Percentiles rank a stretch among this genome's conserved stretches.
Conservation (phyloP, 2,113 vertebrate genomes). For the Myotis lucifugus region DNA sequence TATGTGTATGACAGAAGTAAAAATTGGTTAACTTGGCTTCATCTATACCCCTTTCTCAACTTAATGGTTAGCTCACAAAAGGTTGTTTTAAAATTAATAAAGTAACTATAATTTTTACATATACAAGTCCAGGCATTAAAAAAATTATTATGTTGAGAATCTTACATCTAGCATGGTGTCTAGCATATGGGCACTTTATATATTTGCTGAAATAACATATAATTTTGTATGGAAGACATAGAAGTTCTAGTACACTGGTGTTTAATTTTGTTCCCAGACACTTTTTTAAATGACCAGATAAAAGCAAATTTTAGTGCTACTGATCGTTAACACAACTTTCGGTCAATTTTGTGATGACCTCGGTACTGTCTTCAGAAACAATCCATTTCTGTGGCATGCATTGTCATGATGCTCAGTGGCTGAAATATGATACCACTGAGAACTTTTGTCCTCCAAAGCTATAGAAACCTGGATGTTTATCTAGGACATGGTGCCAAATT, state of each 20-base stretch:
- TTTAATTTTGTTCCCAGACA: neutral
- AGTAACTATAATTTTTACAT: neutral
- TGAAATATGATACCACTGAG: constrained; percentile 35
- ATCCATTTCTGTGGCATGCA: neutral
- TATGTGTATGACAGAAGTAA: neutral
- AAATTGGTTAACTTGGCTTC: neutral
- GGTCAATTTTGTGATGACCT: neutral
- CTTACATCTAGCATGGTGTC: neutral
- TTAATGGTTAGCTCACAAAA: neutral
- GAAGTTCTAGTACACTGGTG: neutral
- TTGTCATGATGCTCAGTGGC: neutral
- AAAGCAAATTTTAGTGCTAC: neutral
- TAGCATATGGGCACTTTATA: neutral
- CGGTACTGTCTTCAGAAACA: neutral
- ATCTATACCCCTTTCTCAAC: neutral
- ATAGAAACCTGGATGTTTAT: constrained; percentile 59
- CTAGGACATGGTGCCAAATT: constrained; percentile 31
- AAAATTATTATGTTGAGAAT: neutral
- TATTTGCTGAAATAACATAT: constrained; percentile 1
- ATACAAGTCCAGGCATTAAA: neutral
- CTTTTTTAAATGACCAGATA: neutral
- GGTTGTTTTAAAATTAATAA: neutral
- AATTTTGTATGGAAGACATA: neutral
- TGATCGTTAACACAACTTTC: neutral
- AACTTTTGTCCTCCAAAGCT: constrained; percentile 44